Evolutionary conservation across 2,888 invertebrate species (phyloP), one percentile per base, ranked within the genome.

Genomic region (Drosophila cyrtoloma): DNA sequence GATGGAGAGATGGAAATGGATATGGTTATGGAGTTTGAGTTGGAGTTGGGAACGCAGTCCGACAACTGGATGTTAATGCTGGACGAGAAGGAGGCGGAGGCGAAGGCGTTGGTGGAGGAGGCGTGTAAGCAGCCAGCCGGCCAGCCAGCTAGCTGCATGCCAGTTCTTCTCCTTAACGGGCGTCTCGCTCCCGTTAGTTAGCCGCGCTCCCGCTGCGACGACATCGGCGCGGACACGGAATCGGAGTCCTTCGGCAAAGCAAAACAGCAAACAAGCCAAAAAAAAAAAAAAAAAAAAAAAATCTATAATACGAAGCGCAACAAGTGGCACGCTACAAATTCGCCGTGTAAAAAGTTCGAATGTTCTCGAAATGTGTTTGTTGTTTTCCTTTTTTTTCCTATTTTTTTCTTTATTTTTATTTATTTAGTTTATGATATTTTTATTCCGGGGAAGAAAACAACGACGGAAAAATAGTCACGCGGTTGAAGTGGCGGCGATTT

Each of bases 91-190:
- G 35, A 58, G 32, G 32, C 53, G 60, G 22, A 67, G n/a, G 35
- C 51, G 60, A 2, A 22, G 42, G 42, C 35, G 71, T 59, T 52
- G 47, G 50, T 65, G 72, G 50, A 61, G 72, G 62, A 61, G 86
- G 83, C 77, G 81, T 79, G 14, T 50, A 33, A 71, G 81, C 82
- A 85, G 77, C 88, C 88, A 78, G 82, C 78, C 82, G 79, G 82
- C 80, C 80, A 79, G 88, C 80, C 70, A 81, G 84, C 84, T 67
- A 84, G 81, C 86, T 86, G 89, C 89, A 89, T 85, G 81, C 89
- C 84, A 82, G 37, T 61, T 64, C 59, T 74, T 58, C 51, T 71
- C 44, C 64, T 59, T 62, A 61, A 30, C 74, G 60, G 61, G 26
- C 70, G 59, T 68, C 55, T 67, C 59, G n/a, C 52, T 59, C 63